Conservation (phyloP, 1,140 invertebrate species). For the Hypsibius dujardini region DNA sequence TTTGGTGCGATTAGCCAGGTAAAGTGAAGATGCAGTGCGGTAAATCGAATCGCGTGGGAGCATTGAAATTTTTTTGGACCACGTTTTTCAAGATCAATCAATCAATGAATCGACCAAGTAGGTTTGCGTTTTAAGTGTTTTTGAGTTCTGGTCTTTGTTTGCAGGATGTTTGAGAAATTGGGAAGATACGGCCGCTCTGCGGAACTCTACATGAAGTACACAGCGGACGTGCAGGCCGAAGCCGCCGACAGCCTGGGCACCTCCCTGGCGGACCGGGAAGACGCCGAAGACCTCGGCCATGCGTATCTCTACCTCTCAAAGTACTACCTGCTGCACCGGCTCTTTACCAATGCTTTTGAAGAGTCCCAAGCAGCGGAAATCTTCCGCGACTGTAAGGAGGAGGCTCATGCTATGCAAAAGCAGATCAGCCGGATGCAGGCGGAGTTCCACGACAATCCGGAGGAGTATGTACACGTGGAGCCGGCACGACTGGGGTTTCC, state of each 20-base stretch:
- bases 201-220: slow-evolving; percentile 12
- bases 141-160: neutral
- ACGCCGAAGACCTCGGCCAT: neutral
- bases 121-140: neutral
- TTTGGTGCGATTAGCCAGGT: slow-evolving; percentile 1
- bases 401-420: slow-evolving; percentile 13
- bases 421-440: slow-evolving; percentile 15
- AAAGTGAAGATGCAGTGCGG: neutral
- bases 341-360: neutral
- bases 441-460: neutral
- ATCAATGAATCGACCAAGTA: too few relatives aligned
- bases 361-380: slow-evolving; percentile 5
- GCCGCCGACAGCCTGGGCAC: neutral
- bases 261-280: neutral
- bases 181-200: neutral
- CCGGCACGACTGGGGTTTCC: slow-evolving; percentile 14
- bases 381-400: slow-evolving; percentile 5
- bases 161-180: slow-evolving; percentile 6
- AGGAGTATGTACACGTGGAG: neutral
- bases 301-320: slow-evolving; percentile 11
- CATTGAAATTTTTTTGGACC: too few relatives aligned
- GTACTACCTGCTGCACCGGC: slow-evolving; percentile 13
- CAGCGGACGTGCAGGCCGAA: slow-evolving; percentile 1
- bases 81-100: too few relatives aligned
- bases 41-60: too few relatives aligned